phyloP scores from a whole-genome alignment of 2,797 vertebrate species.

The Tadarida brasiliensis region DNA sequence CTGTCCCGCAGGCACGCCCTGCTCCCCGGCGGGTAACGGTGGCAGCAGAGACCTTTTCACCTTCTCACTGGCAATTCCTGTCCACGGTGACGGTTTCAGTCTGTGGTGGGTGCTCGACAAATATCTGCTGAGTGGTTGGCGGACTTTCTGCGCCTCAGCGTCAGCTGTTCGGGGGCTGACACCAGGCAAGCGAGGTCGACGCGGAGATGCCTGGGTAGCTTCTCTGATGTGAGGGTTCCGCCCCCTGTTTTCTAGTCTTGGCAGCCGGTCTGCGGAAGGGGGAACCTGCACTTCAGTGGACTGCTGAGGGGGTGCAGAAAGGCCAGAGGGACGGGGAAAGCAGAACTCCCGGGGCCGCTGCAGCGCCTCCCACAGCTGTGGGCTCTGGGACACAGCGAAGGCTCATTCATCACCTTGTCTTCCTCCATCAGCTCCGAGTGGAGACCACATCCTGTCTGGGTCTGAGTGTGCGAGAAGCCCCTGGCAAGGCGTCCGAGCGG shows the following conservation, averaged over 20 bases:
- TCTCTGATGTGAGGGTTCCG: background rate
- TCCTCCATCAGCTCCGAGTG: background rate
- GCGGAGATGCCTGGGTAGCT: background rate
- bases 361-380: no score
- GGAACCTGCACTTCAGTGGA: rapidly evolving
- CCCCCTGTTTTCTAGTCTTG: background rate
- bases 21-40: rapidly evolving
- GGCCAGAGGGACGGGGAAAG: background rate
- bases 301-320: background rate
- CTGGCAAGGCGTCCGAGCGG: background rate
- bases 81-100: rapidly evolving
- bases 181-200: rapidly evolving
- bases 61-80: rapidly evolving
- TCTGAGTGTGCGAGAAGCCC: background rate
- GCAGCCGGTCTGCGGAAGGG: background rate
- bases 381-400: no score
- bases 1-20: rapidly evolving
- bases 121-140: rapidly evolving
- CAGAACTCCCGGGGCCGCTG: rapidly evolving
- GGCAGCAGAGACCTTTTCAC: background rate
- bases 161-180: rapidly evolving
- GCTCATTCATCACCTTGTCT: background rate
- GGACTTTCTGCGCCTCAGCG: rapidly evolving
- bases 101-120: rapidly evolving
- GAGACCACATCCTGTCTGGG: background rate